Percentiles rank a stretch among this genome's conserved stretches.
Evolutionary conservation across 2,888 invertebrate genomes (phyloP).

Genomic region (Sylvicola cinctus): DNA sequence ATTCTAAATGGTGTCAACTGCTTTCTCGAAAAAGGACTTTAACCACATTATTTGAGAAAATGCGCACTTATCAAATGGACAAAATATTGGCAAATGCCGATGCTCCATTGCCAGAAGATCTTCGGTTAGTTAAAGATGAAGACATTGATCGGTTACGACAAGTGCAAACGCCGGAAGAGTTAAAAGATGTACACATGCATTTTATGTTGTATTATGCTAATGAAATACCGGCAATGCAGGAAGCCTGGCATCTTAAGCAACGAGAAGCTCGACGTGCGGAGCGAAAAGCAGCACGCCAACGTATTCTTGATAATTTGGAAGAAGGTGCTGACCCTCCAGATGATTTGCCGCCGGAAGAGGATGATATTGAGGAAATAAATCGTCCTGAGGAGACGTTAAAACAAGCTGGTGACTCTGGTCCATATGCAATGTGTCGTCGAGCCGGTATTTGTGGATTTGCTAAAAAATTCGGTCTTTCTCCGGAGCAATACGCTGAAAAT

Average conservation of each 20-base stretch:
- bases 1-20: constrained; percentile 88
- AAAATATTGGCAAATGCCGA: constrained; percentile 63
- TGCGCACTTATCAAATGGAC: constrained; percentile 78
- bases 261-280: constrained; percentile 39
- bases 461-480: constrained; percentile 77
- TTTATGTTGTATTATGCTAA: constrained; percentile 82
- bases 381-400: constrained; percentile 45
- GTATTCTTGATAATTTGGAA: constrained; percentile 12
- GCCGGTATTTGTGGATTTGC: constrained; percentile 72
- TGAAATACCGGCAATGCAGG: constrained; percentile 68
- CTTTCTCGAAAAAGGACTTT: constrained; percentile 67
- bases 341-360: constrained; percentile 24
- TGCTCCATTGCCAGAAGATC: constrained; percentile 61
- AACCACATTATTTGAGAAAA: constrained; percentile 63
- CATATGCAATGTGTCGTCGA: constrained; percentile 70
- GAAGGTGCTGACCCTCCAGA: constrained; percentile 15
- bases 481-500: constrained; percentile 93
- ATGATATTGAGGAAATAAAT: constrained; percentile 37
- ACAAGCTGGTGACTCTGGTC: constrained; percentile 70
- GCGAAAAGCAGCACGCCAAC: constrained; percentile 11
- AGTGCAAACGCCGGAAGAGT: constrained; percentile 72
- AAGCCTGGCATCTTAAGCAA: constrained; percentile 43
- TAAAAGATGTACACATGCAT: constrained; percentile 83
- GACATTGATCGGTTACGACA: constrained; percentile 59
- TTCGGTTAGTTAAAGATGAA: constrained; percentile 64